Evolutionary conservation across 2,113 vertebrate species (phyloP), one percentile per base, ranked within the genome.

Genomic region (Macroglossus sobrinus): DNA sequence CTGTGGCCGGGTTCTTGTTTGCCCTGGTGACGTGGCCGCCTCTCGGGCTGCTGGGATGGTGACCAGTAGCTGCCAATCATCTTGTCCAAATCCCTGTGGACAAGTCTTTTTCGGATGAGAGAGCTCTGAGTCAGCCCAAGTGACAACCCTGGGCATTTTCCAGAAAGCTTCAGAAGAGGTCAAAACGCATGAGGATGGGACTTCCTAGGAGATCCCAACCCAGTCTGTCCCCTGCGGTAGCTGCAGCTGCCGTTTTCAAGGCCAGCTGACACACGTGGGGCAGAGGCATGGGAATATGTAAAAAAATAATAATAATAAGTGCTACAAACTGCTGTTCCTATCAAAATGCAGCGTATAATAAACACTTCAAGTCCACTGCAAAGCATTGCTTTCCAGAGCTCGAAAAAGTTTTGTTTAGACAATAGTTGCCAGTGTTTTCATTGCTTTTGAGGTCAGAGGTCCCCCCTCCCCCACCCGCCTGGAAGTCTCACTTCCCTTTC

Each of bases 181-280:
- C n/a, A 66, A 43, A 35, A 11, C 10, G 9, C 16, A 19, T 53
- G 7, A 10, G 5, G 26, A n/a, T 26, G 24, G 8, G 33, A 13
- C 18, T 47, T 94, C 89, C 33, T 15, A 30, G 3, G 68, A 13
- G 21, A 18, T 30, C 38, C 11, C 21, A 16, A n/a, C 18, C 7
- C 8, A 11, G 6, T 10, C 33, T 50, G 7, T 6, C 11, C 13
- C 18, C 6, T 30, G 30, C 28, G 2, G n/a, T 15, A 21, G 26
- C 22, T 30, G 38, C 5, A 18, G 22, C 30, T 38, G 2, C 30
- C 40, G 6, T 28, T 12, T 15, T 63, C 68, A 10, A 64, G 33
- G 16, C 15, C 9, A 7, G 3, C 4, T 14, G 21, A 18, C 5
- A 8, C 10, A 45, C 1, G 2, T 1, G 4, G 6, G 10, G 16